A percentile compares a stretch with the other conserved stretches of the same genome.
Evolutionary conservation across 2,113 vertebrate species (phyloP).

Genomic region (Pycnonotus jocosus): DNA sequence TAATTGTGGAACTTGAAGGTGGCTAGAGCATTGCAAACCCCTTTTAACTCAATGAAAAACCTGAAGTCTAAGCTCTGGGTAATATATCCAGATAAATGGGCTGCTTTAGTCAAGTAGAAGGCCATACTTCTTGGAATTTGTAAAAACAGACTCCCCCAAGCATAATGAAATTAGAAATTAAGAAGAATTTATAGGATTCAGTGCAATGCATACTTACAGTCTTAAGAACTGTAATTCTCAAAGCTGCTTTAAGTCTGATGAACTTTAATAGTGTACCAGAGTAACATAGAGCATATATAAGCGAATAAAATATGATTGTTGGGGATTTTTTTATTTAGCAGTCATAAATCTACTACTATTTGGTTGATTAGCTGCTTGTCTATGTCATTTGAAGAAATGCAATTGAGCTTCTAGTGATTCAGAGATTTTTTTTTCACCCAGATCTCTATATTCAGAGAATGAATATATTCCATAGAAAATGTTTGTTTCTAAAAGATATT

Average conservation of each 20-base stretch:
- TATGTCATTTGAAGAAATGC: neutral
- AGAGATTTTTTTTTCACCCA: no score
- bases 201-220: neutral
- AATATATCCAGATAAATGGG: neutral
- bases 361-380: neutral
- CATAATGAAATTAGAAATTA: neutral
- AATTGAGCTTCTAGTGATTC: neutral
- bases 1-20: neutral
- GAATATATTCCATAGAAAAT: neutral
- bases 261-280: neutral
- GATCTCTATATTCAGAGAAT: neutral
- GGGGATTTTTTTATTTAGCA: neutral
- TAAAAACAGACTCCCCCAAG: neutral
- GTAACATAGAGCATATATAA: neutral
- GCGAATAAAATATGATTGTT: neutral
- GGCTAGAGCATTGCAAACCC: neutral
- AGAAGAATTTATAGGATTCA: neutral
- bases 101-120: neutral
- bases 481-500: neutral
- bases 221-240: neutral
- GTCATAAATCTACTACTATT: neutral
- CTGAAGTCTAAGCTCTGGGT: neutral
- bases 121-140: neutral
- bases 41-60: neutral
- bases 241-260: neutral